These are phyloP conservation scores for Sarcophaga variegata DNA, from an alignment of 2,888 invertebrate species.

Conservation along the genomic window DNA sequence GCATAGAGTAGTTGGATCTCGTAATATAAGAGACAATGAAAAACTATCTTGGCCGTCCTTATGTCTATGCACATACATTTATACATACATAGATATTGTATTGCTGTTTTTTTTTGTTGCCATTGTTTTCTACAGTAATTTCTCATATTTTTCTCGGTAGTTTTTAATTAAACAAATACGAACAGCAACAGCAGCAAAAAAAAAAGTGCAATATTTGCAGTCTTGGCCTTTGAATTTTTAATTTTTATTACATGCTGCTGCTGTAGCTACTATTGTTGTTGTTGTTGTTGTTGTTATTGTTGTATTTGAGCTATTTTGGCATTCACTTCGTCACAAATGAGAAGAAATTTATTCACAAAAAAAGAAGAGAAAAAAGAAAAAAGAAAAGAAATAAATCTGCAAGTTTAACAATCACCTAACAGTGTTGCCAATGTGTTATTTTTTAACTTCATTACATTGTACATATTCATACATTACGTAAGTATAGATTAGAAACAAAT, in stretches of 20 bases:
- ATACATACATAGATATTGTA: neutral
- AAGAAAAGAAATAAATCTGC: slow-evolving; percentile 29
- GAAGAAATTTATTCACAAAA: slow-evolving; percentile 17
- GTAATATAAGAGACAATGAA: slow-evolving; percentile 65
- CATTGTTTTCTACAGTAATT: slow-evolving; percentile 56
- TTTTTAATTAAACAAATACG: slow-evolving; percentile 52
- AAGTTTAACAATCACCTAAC: slow-evolving; percentile 12
- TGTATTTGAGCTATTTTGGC: slow-evolving; percentile 63
- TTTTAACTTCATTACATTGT: too few species aligned
- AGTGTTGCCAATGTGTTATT: neutral
- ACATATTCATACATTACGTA: too few species aligned
- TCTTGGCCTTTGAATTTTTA: slow-evolving; percentile 69
- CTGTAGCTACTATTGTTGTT: too few species aligned
- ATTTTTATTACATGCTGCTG: slow-evolving; percentile 42
- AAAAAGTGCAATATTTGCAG: slow-evolving; percentile 68
- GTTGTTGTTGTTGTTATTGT: neutral
- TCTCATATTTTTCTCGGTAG: slow-evolving; percentile 39
- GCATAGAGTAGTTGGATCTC: slow-evolving; percentile 32
- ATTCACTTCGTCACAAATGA: slow-evolving; percentile 40
- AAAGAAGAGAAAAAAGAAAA: slow-evolving; percentile 13
- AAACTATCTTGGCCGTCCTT: neutral
- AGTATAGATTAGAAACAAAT: too few species aligned
- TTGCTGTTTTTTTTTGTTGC: neutral
- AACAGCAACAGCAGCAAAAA: neutral
- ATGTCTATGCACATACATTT: too few species aligned